Conservation (phyloP, 1,140 invertebrate species). For the Polypedilum pembai region DNA sequence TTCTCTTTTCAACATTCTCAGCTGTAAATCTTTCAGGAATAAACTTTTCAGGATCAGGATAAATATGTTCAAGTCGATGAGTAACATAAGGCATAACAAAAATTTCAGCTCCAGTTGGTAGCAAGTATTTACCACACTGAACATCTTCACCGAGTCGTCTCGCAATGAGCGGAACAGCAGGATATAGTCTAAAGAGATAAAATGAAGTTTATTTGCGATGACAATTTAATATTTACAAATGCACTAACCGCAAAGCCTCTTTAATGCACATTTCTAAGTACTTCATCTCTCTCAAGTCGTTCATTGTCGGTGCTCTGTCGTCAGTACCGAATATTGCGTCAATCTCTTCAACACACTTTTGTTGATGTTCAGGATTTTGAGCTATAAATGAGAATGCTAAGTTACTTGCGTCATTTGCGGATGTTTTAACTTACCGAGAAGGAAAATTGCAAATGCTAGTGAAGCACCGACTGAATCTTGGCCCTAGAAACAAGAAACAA, state of each 20-base stretch:
- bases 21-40: constrained; percentile 62
- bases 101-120: constrained; percentile 44
- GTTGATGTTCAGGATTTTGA: constrained; percentile 53
- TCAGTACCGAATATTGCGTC: constrained; percentile 48
- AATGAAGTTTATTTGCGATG: constrained; percentile 52
- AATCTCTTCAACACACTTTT: constrained; percentile 53
- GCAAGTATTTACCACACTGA: constrained; percentile 41
- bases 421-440: neutral
- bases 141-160: constrained; percentile 52
- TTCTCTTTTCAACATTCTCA: constrained; percentile 47
- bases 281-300: constrained; percentile 53
- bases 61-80: constrained; percentile 58
- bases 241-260: constrained; percentile 47
- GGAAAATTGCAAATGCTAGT: constrained; percentile 45
- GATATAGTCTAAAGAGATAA: constrained; percentile 45
- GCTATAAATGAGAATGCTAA: constrained; percentile 52
- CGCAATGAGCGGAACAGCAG: constrained; percentile 58
- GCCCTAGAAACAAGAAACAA: constrained; percentile 46
- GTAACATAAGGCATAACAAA: constrained; percentile 50
- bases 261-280: constrained; percentile 63
- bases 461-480: constrained; percentile 66
- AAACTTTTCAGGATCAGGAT: constrained; percentile 62
- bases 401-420: neutral
- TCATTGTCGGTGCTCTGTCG: constrained; percentile 45
- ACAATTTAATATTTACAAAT: neutral